Percentiles rank a stretch among this genome's conserved stretches.
phyloP scores from a whole-genome alignment of 2,797 vertebrate species.

The Acridotheres tristis region DNA sequence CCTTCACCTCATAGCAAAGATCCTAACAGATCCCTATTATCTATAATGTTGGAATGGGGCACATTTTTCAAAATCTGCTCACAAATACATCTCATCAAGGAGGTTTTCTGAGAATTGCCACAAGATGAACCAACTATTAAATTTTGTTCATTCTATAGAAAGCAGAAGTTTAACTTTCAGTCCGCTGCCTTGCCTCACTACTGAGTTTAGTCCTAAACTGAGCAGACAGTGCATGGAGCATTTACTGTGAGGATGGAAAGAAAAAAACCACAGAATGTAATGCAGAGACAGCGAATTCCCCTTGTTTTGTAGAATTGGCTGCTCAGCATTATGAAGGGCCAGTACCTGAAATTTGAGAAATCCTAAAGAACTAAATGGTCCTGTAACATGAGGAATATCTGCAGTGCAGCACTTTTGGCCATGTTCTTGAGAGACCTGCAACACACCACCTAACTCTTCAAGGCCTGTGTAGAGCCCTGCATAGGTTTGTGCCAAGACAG shows the following conservation, averaged over 20 bases:
- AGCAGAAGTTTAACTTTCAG: neutral
- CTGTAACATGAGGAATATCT: neutral
- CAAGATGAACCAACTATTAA: neutral
- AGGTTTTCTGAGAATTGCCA: neutral
- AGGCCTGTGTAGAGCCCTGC: neutral
- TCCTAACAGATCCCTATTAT: neutral
- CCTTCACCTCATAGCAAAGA: neutral
- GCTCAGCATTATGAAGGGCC: neutral
- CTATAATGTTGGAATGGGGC: neutral
- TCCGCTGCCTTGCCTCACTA: neutral
- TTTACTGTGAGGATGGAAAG: neutral
- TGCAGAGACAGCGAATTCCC: constrained; percentile 16
- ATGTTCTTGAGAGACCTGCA: neutral
- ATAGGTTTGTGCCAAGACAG: neutral
- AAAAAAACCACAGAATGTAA: neutral
- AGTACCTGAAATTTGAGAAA: neutral
- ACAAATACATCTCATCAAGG: neutral
- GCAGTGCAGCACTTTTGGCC: neutral
- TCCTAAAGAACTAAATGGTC: neutral
- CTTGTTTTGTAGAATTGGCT: neutral
- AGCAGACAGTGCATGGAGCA: neutral
- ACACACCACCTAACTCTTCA: neutral
- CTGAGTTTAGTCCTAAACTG: neutral
- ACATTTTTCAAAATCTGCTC: neutral
- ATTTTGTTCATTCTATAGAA: neutral